Evolutionary conservation across 1,140 invertebrate species (phyloP), one percentile per base, ranked within the genome.

Genomic region (Stratiolaelaps scimitus): DNA sequence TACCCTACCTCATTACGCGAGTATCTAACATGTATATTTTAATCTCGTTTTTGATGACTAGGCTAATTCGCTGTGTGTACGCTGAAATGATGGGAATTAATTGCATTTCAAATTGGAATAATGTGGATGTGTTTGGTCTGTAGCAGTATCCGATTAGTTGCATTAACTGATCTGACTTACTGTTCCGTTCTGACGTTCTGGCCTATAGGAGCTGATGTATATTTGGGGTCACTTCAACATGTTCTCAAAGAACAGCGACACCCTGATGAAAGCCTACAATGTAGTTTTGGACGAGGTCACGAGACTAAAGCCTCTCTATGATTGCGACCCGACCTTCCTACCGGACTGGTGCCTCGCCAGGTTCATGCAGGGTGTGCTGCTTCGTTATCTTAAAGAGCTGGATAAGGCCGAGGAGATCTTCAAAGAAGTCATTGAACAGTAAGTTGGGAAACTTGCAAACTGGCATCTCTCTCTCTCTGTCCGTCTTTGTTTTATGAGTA

Each of bases 221-320:
- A 15, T 60, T n/a, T 60, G 53, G 53, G 53, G 53, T 2, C 34
- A 29, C 53, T 60, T 60, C 53, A 60, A 60, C 53, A 60, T 60
- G 53, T 60, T 60, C 20, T 60, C 53, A 13, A 60, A 60, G 23
- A 60, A 60, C 53, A 60, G 26, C 23, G 53, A 60, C 23, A 60
- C 53, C 17, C 53, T 60, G 1, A 29, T 26, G 53, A 60, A 60
- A 4, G 53, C 34, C 13, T 29, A 60, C 15, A 13, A 2, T 20
- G 53, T 29, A 4, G 34, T 60, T 34, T 26, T 29, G 53, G 34
- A 26, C 10, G 53, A 60, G 53, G 53, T 60, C 15, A 34, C 53
- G 26, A 15, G 53, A 19, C 26, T 60, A 15, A 60, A 34, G 23
- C 26, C 15, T 2, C 4, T 26, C 15, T 60, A 60, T 26, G 53